phyloP scores from a whole-genome alignment of 2,888 invertebrate species.

The Caenorhabditis afra region DNA sequence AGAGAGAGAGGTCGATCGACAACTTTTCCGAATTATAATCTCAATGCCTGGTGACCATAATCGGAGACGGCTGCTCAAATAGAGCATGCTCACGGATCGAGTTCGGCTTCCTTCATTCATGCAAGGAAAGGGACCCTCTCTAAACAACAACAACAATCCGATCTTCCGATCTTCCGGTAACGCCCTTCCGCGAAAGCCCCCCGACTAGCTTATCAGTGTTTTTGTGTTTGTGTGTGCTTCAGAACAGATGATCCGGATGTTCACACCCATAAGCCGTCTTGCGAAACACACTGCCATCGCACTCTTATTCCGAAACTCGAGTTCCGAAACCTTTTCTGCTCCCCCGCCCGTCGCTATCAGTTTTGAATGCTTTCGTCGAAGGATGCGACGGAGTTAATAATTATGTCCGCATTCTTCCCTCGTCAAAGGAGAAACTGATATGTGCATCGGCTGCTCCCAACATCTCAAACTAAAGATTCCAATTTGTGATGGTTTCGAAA shows the following conservation, averaged over 20 bases:
- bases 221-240: background rate
- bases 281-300: background rate
- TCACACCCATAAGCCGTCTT: no score
- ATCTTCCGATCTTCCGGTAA: no score
- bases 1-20: constrained; percentile 16
- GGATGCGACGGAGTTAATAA: background rate
- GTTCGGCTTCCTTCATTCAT: background rate
- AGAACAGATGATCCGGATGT: background rate
- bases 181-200: no score
- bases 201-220: no score
- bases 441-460: no score
- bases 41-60: constrained; percentile 4
- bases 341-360: no score
- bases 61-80: constrained; percentile 24
- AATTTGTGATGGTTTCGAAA: no score
- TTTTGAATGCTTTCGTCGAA: background rate
- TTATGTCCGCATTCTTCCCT: background rate
- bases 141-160: no score
- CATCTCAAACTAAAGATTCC: no score
- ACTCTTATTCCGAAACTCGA: background rate
- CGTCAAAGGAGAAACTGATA: no score
- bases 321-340: no score
- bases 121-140: no score
- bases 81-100: background rate
- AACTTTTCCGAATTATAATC: constrained; percentile 37